Evolutionary conservation across 2,797 vertebrate genomes (phyloP), one percentile per base, ranked within the genome.

Genomic region (Helicolenus hilgendorfi): DNA sequence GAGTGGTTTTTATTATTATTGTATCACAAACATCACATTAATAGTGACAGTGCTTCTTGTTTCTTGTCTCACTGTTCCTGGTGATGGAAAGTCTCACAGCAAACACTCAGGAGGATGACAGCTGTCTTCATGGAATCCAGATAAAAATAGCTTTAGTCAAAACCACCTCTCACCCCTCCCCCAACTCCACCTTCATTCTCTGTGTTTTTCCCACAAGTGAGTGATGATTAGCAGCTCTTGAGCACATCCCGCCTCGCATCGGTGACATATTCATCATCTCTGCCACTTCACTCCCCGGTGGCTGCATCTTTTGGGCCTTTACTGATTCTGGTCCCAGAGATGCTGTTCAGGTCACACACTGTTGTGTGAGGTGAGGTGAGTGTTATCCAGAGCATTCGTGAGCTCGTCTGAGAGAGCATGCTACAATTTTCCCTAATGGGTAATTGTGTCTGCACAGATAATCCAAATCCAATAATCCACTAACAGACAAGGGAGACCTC

Each of bases 111-210:
- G 64, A 94, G 77, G 91, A 86, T 83, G 88, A 67, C 96, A 95
- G 96, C 95, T 96, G 96, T 94, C 93, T 92, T 91, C 59, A 79
- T 91, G 91, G 92, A 89, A 94, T 96, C 84, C 76, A 49, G 92
- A 87, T 95, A 96, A 91, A 97, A 96, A 97, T 96, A 97, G 91
- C 89, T 72, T 45, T 35, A 22, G 77, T 67, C 83, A 83, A 68
- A 77, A 84, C 64, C 72, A 29, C 79, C 86, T 65, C 29, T 35
- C 83, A 69, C 79, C 59, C 79, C 53, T 31, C 74, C 84, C 71
- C 91, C 64, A 10, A 58, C 49, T 80, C 71, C 89, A 72, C 71
- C 56, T 55, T 75, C 62, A 53, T 45, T 73, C 72, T 69, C 55
- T 72, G 49, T 24, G 58, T 15, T 36, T 55, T 27, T 49, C 8